Percentiles rank a stretch among this genome's conserved stretches.
Evolutionary conservation across 2,797 vertebrate species (phyloP).

Genomic region (Acanthurus lineatus): DNA sequence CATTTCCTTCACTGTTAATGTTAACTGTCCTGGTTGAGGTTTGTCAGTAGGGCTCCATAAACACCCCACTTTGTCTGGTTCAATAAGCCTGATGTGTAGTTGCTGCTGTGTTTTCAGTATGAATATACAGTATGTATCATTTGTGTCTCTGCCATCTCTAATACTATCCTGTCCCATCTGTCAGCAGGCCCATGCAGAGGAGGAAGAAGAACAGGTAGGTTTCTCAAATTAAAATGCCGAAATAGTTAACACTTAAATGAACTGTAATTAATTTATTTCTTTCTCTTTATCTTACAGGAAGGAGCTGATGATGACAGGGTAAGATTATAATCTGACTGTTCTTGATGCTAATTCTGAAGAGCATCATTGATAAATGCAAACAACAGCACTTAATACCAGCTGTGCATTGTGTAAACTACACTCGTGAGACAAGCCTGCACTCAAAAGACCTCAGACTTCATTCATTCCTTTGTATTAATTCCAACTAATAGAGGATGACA

Average conservation of each 20-base stretch:
- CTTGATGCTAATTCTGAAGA: slow-evolving; percentile 10
- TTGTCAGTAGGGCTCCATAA: slow-evolving; percentile 25
- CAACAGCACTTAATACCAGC: background rate
- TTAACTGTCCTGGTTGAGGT: slow-evolving; percentile 29
- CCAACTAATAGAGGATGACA: background rate
- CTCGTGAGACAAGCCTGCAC: background rate
- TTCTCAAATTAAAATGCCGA: background rate
- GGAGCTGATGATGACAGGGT: slow-evolving; percentile 74
- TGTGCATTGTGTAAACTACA: background rate
- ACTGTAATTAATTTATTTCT: slow-evolving; percentile 6
- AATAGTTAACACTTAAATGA: background rate
- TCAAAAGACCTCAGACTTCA: background rate
- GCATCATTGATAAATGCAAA: slow-evolving; percentile 1
- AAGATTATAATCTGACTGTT: slow-evolving; percentile 34
- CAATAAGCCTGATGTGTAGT: slow-evolving; percentile 36
- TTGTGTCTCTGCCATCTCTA: slow-evolving; percentile 36
- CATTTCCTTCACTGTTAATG: slow-evolving; percentile 9
- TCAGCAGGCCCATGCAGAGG: slow-evolving; percentile 70
- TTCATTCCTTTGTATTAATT: background rate
- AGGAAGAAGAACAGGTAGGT: slow-evolving; percentile 82
- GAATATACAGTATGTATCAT: background rate
- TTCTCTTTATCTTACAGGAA: slow-evolving; percentile 57
- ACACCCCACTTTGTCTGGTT: slow-evolving; percentile 20
- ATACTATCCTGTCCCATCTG: slow-evolving; percentile 55
- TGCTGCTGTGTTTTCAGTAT: slow-evolving; percentile 28